Evolutionary conservation across 2,888 invertebrate species (phyloP), one percentile per base, ranked within the genome.

Genomic region (Phymatocera aterrima): DNA sequence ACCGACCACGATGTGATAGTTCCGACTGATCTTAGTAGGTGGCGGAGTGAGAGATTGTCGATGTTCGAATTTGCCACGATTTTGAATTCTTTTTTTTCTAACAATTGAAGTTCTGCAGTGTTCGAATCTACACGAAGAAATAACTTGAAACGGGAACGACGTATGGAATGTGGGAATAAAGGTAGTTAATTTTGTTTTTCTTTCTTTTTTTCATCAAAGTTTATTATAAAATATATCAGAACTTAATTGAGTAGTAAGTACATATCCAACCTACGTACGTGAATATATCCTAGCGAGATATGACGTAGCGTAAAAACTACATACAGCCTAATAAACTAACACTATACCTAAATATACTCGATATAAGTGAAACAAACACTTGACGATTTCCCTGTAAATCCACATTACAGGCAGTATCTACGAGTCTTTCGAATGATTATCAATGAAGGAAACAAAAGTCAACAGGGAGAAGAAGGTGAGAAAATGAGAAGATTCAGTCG

Each of bases 171-270:
- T 28, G 57, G 15, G 15, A 24, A 12, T 10, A 28, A 12, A 5
- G 40, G 1, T 28, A 8, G 8, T 28, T 6, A 5, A n/a, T 64
- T 18, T 28, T 18, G 1, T 6, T 54, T 28, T 18, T 77, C 31
- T 80, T 81, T 84, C 83, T 80, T 46, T 80, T 81, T 84, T 84
- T 80, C 81, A 81, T 82, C 81, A 87, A 88, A 85, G 83, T 89
- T 88, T 88, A 88, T 89, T 88, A 89, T 88, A 89, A 89, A 89
- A 89, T 88, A 89, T 89, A 88, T 87, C 85, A 88, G 84, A 88
- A 84, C 85, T 85, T 88, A 88, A 81, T 89, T 89, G n/a, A n/a
- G n/a, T n/a, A n/a, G n/a, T n/a, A 89, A 89, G 89, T 89, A 89
- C 89, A 88, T 86, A 86, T 84, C 81, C 85, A 88, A 87, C 86